Base-by-base conservation (phyloP, 2,888 invertebrate genomes). In the Frankliniella fusca region DNA sequence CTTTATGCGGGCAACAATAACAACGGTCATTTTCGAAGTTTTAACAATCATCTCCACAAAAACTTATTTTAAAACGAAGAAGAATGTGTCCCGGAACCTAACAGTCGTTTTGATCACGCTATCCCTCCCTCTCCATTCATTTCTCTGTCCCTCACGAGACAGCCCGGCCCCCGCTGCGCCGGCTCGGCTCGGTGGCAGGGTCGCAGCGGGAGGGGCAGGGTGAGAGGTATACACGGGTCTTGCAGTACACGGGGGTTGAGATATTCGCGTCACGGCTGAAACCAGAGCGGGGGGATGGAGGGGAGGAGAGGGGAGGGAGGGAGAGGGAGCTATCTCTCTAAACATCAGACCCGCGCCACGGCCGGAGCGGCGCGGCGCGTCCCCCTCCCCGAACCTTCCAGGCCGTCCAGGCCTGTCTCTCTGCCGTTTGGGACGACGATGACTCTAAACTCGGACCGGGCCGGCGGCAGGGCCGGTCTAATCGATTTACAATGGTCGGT, bases 301-400 rank as follows among this genome's bases (percentile, higher is more conserved):
- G 38, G 38, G 2, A 5, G 38, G 38, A 5, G 70, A 70, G 70
- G 70, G 9, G 38, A 5, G 5, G 38, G 38, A 3, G 38, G 38
- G 38, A 5, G 70, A 70, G 70, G 70, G 9, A 70, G 70, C 70
- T 70, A 70, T 70, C 70, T 70, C 70, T 70, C 70, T 70, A 70
- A 70, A 70, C 70, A 70, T 70, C 70, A 23, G 70, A 3, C 38
- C 38, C 38, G 38, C 38, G 38, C 38, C 38, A 38, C 38, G 15
- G 15, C 54, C 54, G 8, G 1, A 8, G 1, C 15, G 3, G 9
- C 23, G 27, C 70, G n/a, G 11, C 70, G 23, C 70, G 70, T 9
- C 70, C 11, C 70, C 7, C 23, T 23, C 15, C 18, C 61, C 15
- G 54, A 3, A 54, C n/a, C n/a, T n/a, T n/a, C n/a, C n/a, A n/a